Evolutionary conservation across 2,797 vertebrate genomes (phyloP), one percentile per base, ranked within the genome.

Genomic region (Typhlichthys eigenmanni): DNA sequence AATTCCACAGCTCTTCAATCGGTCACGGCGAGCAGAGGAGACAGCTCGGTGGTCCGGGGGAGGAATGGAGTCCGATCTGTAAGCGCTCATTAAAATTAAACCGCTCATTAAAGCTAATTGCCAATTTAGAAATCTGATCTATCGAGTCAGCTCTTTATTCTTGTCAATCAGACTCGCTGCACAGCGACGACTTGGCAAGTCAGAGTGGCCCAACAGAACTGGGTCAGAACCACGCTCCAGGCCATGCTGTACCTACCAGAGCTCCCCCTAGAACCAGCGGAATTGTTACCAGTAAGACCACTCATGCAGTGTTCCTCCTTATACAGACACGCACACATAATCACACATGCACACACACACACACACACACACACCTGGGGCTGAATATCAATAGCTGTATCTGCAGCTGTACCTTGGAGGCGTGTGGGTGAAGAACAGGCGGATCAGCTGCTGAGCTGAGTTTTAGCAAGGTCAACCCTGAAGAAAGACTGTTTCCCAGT

Each of bases 21-120:
- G 55, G 55, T 48, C 66, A 72, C 50, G 51, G 64, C 68, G 13
- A 69, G 32, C 50, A 68, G 73, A 81, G 54, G 58, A 52, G 77
- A 85, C 76, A 72, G 60, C 65, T 52, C 66, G 64, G 47, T 32
- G 59, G 50, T 65, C 8, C 4, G 12, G 57, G 5, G 24, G 43
- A 24, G 48, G 32, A 54, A 45, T 73, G 75, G 79, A 76, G 71
- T 63, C 71, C 74, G 77, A 85, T 85, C 71, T 72, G 74, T 53
- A 79, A 81, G 78, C 57, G 52, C 85, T 89, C 89, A 90, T 93
- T 92, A 93, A 93, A 93, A 91, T 92, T 89, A 91, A 92, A 90
- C 74, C 58, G 62, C 83, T 91, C 88, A 92, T 93, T 93, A 92
- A 92, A 91, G 88, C 79, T 89, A 91, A 92, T 91, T 90, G 90